Evolutionary conservation across 1,140 invertebrate genomes (phyloP).

Genomic region (Cydia amplana): DNA sequence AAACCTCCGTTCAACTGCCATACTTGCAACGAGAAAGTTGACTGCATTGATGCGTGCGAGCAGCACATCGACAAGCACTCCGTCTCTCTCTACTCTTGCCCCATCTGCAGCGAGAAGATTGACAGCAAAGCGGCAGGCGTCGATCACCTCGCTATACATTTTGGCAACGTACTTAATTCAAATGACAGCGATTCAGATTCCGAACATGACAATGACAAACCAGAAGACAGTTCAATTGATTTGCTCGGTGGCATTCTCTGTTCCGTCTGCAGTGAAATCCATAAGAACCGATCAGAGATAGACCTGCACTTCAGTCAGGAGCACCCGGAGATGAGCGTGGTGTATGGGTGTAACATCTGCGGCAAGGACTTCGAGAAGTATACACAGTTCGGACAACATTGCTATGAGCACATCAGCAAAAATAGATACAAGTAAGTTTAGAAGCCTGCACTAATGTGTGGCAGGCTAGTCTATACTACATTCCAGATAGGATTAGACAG

Average conservation of each 20-base stretch:
- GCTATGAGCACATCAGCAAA: slow-evolving; percentile 61
- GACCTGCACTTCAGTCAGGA: slow-evolving; percentile 60
- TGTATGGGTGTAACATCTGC: slow-evolving; percentile 65
- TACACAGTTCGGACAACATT: slow-evolving; percentile 56
- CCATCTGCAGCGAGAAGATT: slow-evolving; percentile 61
- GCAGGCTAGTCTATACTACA: not conserved
- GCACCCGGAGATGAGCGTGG: slow-evolving; percentile 54
- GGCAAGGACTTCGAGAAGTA: slow-evolving; percentile 65
- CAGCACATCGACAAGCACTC: slow-evolving; percentile 60
- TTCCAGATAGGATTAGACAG: no score
- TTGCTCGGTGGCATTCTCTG: slow-evolving; percentile 63
- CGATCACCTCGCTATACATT: slow-evolving; percentile 62
- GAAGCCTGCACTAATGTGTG: not conserved
- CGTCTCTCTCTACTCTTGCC: slow-evolving; percentile 53
- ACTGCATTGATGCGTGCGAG: slow-evolving; percentile 45
- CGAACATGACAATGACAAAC: slow-evolving; percentile 24
- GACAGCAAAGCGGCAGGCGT: slow-evolving; percentile 48
- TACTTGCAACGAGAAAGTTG: slow-evolving; percentile 44
- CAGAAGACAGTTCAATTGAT: slow-evolving; percentile 56
- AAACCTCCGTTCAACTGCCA: slow-evolving; percentile 59
- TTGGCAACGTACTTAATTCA: slow-evolving; percentile 47
- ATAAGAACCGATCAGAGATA: slow-evolving; percentile 58
- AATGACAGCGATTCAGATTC: slow-evolving; percentile 37
- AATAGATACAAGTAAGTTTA: slow-evolving; percentile 64
- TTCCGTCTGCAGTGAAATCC: slow-evolving; percentile 52